Evolutionary conservation across 2,888 invertebrate genomes (phyloP).

Genomic region (Caenorhabditis sp.): DNA sequence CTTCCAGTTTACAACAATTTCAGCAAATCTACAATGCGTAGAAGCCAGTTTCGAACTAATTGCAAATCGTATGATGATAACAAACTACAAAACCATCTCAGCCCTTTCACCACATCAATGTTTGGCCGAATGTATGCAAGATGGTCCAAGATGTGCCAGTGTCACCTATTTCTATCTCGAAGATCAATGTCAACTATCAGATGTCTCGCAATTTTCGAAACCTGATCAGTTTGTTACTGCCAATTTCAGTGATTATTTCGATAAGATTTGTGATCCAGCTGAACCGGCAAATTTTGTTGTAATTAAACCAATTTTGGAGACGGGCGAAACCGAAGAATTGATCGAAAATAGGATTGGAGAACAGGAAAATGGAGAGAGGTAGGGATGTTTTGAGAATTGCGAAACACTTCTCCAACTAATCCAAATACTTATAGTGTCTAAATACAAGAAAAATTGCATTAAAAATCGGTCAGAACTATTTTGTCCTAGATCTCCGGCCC

Average conservation of each 20-base stretch:
- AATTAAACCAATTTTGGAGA: conserved; percentile 12
- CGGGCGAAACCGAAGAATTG: conserved; percentile 18
- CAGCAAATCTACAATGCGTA: conserved; percentile 58
- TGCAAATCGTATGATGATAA: conserved; percentile 56
- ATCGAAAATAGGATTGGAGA: conserved; percentile 15
- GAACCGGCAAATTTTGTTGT: conserved; percentile 12
- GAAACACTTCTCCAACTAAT: no score
- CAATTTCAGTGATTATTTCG: conserved; percentile 65
- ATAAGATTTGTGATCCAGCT: conserved; percentile 54
- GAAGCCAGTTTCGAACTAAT: conserved; percentile 65
- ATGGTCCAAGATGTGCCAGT: conserved; percentile 69
- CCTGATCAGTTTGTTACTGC: conserved; percentile 60
- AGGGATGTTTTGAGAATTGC: no score
- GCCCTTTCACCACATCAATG: conserved; percentile 56
- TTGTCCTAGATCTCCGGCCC: no score
- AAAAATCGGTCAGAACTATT: no score
- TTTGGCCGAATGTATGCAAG: conserved; percentile 58
- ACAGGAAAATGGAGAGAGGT: no score
- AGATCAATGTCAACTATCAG: conserved; percentile 65
- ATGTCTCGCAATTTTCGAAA: conserved; percentile 58
- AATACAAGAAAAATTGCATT: no score
- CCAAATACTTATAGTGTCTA: no score
- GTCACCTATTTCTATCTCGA: conserved; percentile 59
- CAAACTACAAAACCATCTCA: conserved; percentile 47
- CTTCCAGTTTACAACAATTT: no score